Conservation (phyloP, 2,888 invertebrate species). For the Plemyria rubiginata region DNA sequence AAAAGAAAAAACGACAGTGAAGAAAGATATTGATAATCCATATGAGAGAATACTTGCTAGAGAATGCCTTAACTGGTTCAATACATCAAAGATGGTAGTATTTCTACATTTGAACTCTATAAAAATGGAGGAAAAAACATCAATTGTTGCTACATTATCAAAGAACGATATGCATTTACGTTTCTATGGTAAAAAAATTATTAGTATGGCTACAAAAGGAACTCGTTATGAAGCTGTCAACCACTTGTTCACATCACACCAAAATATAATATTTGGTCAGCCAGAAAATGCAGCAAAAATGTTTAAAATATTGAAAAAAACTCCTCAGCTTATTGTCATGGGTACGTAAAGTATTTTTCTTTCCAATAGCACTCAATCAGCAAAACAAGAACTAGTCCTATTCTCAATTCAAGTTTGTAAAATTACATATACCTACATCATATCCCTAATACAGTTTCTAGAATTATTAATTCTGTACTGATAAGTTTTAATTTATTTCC, state of each 20-base stretch:
- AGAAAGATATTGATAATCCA: conserved; percentile 85
- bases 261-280: conserved; percentile 88
- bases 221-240: conserved; percentile 88
- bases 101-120: conserved; percentile 91
- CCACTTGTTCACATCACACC: conserved; percentile 86
- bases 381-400: no score
- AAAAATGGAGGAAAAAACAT: conserved; percentile 86
- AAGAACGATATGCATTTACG: conserved; percentile 89
- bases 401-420: no score
- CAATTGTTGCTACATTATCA: conserved; percentile 85
- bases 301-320: conserved; percentile 87
- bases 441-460: no score
- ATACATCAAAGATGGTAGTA: conserved; percentile 88
- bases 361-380: not conserved
- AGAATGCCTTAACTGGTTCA: conserved; percentile 89
- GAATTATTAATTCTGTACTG: no score
- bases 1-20: conserved; percentile 52
- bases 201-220: conserved; percentile 86
- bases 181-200: conserved; percentile 87
- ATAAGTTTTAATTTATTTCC: conserved; percentile 46
- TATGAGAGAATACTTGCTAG: conserved; percentile 89
- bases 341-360: conserved; percentile 72
- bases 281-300: conserved; percentile 86
- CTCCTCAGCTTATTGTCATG: conserved; percentile 89
- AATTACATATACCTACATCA: no score